Conservation (phyloP, 2,113 vertebrate genomes). For the Hucho hucho region DNA sequence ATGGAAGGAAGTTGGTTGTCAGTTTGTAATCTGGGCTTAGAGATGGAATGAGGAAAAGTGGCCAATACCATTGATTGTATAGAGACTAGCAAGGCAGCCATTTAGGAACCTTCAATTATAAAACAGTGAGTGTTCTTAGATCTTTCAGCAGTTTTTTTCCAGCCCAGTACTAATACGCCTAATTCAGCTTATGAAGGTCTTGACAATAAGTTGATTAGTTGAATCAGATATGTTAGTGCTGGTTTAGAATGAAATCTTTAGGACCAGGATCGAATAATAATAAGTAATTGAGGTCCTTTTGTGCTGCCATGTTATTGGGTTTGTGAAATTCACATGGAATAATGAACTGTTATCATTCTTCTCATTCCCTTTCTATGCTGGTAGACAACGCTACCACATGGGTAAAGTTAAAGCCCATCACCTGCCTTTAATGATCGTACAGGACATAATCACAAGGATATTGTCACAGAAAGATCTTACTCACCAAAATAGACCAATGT, state of each 20-base stretch:
- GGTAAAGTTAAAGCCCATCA: neutral
- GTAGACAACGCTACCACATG: neutral
- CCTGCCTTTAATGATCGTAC: neutral
- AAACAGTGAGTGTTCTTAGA: neutral
- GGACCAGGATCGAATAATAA: too few species aligned
- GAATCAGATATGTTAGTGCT: neutral
- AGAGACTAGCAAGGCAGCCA: neutral
- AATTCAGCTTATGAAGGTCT: neutral
- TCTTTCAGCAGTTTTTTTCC: neutral
- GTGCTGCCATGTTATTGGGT: neutral
- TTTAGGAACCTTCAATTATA: neutral
- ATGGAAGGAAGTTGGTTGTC: neutral
- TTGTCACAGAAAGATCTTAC: neutral
- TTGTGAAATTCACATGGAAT: neutral
- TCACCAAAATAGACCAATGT: slow-evolving; percentile 3
- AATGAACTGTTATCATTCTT: neutral
- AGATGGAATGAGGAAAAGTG: neutral
- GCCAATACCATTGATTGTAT: neutral
- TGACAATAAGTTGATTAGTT: neutral
- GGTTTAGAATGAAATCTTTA: neutral
- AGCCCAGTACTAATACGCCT: neutral
- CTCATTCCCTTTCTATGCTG: neutral
- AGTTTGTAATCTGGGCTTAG: neutral
- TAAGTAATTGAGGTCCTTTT: too few species aligned
- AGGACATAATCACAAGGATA: neutral